Evolutionary conservation across 2,888 invertebrate genomes (phyloP), one percentile per base, ranked within the genome.

Genomic region (Meganola albula): DNA sequence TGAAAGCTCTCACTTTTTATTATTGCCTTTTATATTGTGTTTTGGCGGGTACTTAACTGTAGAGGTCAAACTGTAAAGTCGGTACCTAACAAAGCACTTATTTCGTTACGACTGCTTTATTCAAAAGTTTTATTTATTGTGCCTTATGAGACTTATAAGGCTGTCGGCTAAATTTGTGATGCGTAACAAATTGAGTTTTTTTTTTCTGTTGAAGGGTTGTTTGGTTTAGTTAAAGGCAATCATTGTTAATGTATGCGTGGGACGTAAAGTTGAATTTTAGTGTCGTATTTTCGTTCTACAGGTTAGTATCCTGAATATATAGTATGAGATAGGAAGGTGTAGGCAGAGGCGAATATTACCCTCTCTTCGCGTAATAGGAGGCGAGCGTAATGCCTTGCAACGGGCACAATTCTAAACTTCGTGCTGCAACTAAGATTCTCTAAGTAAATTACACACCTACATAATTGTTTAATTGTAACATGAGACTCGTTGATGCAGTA

Each of bases 1-100:
- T 79, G 71, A 78, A 74, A 77, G 73, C 74, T 70, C 68, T 65
- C 73, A 67, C 61, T 75, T 77, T 75, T 74, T 77, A 69, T 74
- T 74, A 74, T 75, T 70, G 64, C 68, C 63, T 62, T 72, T 72
- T 71, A 73, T 69, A 67, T 71, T 71, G 65, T 68, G 56, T 59
- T 59, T 56, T 58, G 54, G 62, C 56, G 34, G 33, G 23, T 48
- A 65, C 66, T 75, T 72, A 71, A 71, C 63, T 54, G 63, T 55
- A 60, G 63, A 67, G 70, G 66, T 65, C 69, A 57, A 56, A 52
- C 42, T 34, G 46, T n/a, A 54, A 51, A 56, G 58, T 59, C 47
- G 37, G 29, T 42, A 51, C 46, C 52, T 61, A 68, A 68, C 60
- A 68, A 70, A 69, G 62, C 61, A 48, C 52, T 63, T 63, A 59